Evolutionary conservation across 2,113 vertebrate species (phyloP).

Genomic region (Gymnarchus niloticus): DNA sequence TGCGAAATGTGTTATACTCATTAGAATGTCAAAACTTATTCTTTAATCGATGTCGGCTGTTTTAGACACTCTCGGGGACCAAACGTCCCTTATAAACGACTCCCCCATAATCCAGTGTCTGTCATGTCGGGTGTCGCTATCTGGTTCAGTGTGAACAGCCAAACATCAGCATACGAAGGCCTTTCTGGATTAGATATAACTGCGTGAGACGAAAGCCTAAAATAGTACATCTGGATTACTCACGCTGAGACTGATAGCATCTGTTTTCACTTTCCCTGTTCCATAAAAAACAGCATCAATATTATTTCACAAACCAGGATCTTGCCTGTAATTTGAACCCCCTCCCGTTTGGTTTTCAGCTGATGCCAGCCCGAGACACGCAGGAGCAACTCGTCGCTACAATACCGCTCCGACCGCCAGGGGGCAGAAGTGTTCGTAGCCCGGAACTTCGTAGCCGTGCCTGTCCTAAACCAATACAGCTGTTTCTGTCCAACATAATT

Average conservation of each 20-base stretch:
- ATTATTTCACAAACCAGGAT: not conserved
- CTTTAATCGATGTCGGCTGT: not conserved
- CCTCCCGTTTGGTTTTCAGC: not conserved
- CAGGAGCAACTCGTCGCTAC: not conserved
- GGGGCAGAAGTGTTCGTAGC: not conserved
- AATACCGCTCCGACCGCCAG: not conserved
- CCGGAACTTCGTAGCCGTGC: not conserved
- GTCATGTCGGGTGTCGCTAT: not conserved
- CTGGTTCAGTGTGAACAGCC: not conserved
- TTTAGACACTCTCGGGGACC: not conserved
- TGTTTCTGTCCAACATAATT: not conserved
- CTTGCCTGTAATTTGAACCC: not conserved
- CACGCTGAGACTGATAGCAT: not conserved
- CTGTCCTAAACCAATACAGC: not conserved
- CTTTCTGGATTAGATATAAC: not conserved
- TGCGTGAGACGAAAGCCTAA: not conserved
- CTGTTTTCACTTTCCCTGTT: constrained; percentile 9
- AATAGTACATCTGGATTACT: constrained; percentile 11
- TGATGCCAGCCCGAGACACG: not conserved
- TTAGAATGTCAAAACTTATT: not conserved
- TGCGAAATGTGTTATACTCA: not conserved
- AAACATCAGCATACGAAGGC: not conserved
- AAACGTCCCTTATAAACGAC: not conserved
- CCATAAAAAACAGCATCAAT: not conserved
- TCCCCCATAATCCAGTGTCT: not conserved